These are phyloP conservation scores for Drosophila mettleri DNA, from an alignment of 2,888 invertebrate species.

Conservation along the genomic window DNA sequence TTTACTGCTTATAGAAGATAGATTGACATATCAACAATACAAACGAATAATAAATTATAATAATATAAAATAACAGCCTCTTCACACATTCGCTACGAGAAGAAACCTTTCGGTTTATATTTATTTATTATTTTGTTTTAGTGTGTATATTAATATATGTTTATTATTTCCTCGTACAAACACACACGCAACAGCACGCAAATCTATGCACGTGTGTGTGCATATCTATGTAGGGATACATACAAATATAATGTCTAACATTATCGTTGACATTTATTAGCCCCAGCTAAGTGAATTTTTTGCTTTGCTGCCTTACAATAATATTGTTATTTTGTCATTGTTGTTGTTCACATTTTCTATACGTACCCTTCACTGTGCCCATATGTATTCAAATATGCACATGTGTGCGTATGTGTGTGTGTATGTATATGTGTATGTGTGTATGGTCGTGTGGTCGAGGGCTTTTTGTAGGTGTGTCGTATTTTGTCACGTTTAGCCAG, in stretches of 20 bases:
- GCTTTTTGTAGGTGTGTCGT: conserved; percentile 42
- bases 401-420: conserved; percentile 11
- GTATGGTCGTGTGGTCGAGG: conserved; percentile 20
- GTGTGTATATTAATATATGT: conserved; percentile 12
- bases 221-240: conserved; percentile 12
- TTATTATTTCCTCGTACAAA: neutral
- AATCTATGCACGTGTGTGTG: conserved; percentile 5
- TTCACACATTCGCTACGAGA: too few species aligned
- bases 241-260: conserved; percentile 61
- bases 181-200: neutral
- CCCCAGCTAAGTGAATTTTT: conserved; percentile 68
- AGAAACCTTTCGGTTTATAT: neutral
- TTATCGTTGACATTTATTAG: conserved; percentile 77
- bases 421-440: too few species aligned
- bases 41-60: too few species aligned
- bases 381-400: conserved; percentile 40
- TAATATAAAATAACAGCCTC: too few species aligned
- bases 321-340: conserved; percentile 52
- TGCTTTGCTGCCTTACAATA: conserved; percentile 45
- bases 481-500: conserved; percentile 49
- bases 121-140: conserved; percentile 1
- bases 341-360: conserved; percentile 8
- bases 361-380: conserved; percentile 38
- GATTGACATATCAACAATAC: too few species aligned
- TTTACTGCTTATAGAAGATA: too few species aligned